Base-by-base conservation (phyloP, 2,797 vertebrate species). In the Oophaga sylvatica region DNA sequence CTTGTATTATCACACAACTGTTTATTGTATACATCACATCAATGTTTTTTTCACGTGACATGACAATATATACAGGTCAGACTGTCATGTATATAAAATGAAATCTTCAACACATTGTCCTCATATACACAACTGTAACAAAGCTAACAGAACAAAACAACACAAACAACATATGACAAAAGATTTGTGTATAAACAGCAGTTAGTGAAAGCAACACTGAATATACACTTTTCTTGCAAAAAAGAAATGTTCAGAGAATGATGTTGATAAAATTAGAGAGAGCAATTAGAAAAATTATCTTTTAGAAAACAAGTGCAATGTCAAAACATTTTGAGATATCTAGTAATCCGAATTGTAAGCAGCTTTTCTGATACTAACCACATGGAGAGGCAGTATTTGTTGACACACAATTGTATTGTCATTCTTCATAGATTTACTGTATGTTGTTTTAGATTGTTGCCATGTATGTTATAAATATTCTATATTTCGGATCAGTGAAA, bases 321-420 rank as follows among this genome's bases (percentile, higher is more conserved):
- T 76, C 57, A 76, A 45, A 76, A 31, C 10, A 73, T 73, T 45
- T 75, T 63, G 31, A 48, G 22, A 76, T 84, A 63, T 63, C 20
- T 62, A 84, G 22, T 71, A 60, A 73, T 83, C 0, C 35, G 68
- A 57, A 75, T 60, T 31, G 16, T n/a, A 83, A 41, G 67, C 48
- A 60, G 41, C 20, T 1, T 26, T 26, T 26, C 26, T 26, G 26
- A 26, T 26, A 26, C 26, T 26, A 26, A 26, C 26, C 26, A 26
- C 26, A 26, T 26, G 26, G 26, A 26, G 26, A 20, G 2, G 5
- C 60, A 63, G 60, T 22, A 63, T 5, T 41, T 3, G 17, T 22
- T 7, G 19, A 20, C 60, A 7, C 60, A 63, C 60, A 3, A 63
- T 63, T 63, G 60, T 63, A 22, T 63, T 63, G 5, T 20, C 20